Percentiles rank a stretch among this genome's conserved stretches.
These are phyloP conservation scores for Diacarnus erythraeanus DNA, from an alignment of 37 sponge, comb jelly and placozoan genomes.

Conservation along the genomic window DNA sequence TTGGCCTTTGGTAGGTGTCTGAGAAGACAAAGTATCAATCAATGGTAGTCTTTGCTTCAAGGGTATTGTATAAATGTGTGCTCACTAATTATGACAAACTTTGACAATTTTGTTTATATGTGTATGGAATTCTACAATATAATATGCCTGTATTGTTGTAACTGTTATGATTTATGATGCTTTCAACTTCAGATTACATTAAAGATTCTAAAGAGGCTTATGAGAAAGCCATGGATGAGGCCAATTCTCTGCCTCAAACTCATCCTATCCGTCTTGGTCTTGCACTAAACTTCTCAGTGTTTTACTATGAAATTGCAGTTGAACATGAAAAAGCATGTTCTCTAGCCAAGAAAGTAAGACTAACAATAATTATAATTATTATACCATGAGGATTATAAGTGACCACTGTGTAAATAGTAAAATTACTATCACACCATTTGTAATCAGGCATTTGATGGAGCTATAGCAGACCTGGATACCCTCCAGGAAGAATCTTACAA, in stretches of 20 bases:
- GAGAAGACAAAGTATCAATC: too few species aligned
- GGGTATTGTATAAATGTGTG: too few species aligned
- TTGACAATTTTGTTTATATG: too few species aligned
- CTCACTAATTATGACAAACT: too few species aligned
- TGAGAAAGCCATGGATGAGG: conserved; percentile 52
- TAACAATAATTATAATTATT: neutral
- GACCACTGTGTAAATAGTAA: neutral
- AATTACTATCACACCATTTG: too few species aligned
- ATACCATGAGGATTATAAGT: neutral
- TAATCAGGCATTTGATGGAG: conserved; percentile 93
- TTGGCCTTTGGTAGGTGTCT: too few species aligned
- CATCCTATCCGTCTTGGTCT: conserved; percentile 84
- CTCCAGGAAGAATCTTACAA: conserved; percentile 89
- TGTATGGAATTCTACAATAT: too few species aligned
- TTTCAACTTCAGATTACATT: conserved; percentile 15
- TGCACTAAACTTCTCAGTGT: conserved; percentile 90
- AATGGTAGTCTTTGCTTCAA: too few species aligned
- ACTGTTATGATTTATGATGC: neutral
- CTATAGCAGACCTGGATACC: conserved; percentile 83
- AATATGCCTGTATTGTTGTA: too few species aligned
- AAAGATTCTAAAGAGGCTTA: conserved; percentile 63
- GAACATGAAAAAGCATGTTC: conserved; percentile 67
- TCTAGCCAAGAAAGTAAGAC: conserved; percentile 70
- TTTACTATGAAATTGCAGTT: conserved; percentile 77
- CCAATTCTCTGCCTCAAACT: conserved; percentile 43